Conservation (phyloP, 2,888 invertebrate species). For the Leucophenga montana region DNA sequence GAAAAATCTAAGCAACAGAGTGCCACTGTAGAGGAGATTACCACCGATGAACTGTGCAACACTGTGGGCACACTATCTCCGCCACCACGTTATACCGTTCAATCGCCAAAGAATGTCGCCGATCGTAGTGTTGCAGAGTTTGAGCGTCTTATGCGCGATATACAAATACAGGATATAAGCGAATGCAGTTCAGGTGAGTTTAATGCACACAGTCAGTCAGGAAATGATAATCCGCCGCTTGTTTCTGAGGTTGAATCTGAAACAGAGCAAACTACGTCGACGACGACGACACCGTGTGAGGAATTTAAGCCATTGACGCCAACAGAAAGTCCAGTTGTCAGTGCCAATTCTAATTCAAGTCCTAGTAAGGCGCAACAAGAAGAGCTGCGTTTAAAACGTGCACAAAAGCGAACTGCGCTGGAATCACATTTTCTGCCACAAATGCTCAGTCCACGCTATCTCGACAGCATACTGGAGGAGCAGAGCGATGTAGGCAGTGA, state of each 20-base stretch:
- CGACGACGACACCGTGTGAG: not conserved
- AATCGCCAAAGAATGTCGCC: slow-evolving; percentile 50
- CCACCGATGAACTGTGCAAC: slow-evolving; percentile 23
- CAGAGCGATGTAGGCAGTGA: slow-evolving; percentile 78
- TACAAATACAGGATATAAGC: slow-evolving; percentile 71
- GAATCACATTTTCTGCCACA: slow-evolving; percentile 77
- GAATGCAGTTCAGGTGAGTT: slow-evolving; percentile 70
- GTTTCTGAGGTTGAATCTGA: slow-evolving; percentile 80
- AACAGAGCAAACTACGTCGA: slow-evolving; percentile 50
- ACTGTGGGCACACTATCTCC: slow-evolving; percentile 52
- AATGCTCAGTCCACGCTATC: slow-evolving; percentile 78
- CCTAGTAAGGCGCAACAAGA: slow-evolving; percentile 51
- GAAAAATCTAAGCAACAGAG: slow-evolving; percentile 11
- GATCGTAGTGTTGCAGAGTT: slow-evolving; percentile 32
- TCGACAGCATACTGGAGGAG: slow-evolving; percentile 87
- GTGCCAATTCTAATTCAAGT: slow-evolving; percentile 25
- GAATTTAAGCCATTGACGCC: slow-evolving; percentile 35
- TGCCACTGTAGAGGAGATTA: slow-evolving; percentile 11
- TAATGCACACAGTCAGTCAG: slow-evolving; percentile 68
- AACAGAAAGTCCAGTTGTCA: slow-evolving; percentile 35
- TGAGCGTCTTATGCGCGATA: slow-evolving; percentile 41
- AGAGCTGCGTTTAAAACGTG: slow-evolving; percentile 72
- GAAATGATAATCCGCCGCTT: slow-evolving; percentile 72
- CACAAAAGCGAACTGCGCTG: slow-evolving; percentile 75
- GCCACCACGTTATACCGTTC: slow-evolving; percentile 61